Percentiles rank a stretch among this genome's conserved stretches.
phyloP scores from a whole-genome alignment of 2,797 vertebrate genomes.

The Alcedo atthis region DNA sequence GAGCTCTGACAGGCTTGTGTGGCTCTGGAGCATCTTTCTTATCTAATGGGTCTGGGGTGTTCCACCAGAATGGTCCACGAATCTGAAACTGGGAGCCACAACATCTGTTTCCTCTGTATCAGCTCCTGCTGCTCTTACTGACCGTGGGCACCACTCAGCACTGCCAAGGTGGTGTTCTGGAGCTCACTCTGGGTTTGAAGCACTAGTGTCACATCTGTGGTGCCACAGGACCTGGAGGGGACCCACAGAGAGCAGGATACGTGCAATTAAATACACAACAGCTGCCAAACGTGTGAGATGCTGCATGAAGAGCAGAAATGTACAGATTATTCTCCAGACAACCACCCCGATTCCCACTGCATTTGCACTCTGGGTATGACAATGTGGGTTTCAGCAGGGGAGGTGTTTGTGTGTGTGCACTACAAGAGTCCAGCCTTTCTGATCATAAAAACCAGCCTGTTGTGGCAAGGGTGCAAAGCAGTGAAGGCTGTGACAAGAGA shows the following conservation, averaged over 20 bases:
- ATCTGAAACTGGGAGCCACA: neutral
- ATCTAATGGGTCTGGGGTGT: neutral
- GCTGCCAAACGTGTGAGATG: neutral
- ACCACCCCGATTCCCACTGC: neutral
- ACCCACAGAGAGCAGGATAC: neutral
- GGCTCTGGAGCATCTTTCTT: neutral
- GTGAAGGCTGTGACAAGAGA: neutral
- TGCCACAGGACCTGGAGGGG: neutral
- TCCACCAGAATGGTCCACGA: neutral
- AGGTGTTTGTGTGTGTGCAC: neutral
- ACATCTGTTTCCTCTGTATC: neutral
- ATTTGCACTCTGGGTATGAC: neutral
- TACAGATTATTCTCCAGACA: neutral
- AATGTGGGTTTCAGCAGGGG: neutral
- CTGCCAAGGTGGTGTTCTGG: neutral
- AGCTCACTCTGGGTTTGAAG: slow-evolving; percentile 1
- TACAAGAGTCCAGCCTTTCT: neutral
- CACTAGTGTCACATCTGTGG: neutral
- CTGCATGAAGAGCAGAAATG: neutral
- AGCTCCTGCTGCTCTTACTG: neutral
- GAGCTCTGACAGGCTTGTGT: neutral
- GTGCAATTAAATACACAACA: neutral
- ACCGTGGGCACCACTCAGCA: neutral
- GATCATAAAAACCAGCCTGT: neutral
- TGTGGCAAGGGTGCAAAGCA: neutral